Evolutionary conservation across 2,797 vertebrate genomes (phyloP), one percentile per base, ranked within the genome.

Genomic region (Halcyon leucocephala): DNA sequence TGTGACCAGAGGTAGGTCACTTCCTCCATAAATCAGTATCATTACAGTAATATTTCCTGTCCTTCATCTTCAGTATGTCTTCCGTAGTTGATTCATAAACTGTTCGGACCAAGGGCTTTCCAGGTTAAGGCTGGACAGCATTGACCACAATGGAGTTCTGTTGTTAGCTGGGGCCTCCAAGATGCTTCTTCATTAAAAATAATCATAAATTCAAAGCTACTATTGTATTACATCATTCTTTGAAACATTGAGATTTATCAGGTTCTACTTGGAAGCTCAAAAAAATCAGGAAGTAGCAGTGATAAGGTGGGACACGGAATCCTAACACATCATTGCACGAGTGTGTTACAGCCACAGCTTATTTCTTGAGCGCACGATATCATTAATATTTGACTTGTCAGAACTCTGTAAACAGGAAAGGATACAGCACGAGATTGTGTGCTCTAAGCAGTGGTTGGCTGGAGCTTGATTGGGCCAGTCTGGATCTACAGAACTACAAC

Each of bases 81-180:
- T 93, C 62, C 2, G 6, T 95, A 71, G 93, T 95, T 96, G 93
- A 88, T 95, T 95, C 96, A 94, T 96, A 92, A 96, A 95, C 88
- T 91, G 87, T 88, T 96, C 85, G 86, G 94, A 90, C 62, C 55
- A 26, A 70, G 74, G 88, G 74, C 70, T 95, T 86, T 69, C 72
- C 85, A 44, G 82, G 86, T 85, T 73, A 95, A 67, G 71, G 90
- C 93, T 96, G 93, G 73, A 84, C 93, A 95, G 62, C 70, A 84
- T 92, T 91, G 83, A 60, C 87, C 66, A 19, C 82, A 66, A 17
- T 11, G 11, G 60, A 70, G 31, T 88, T 86, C 62, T 83, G 7
- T 54, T 69, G 65, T 73, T 88, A 80, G n/a, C 37, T 67, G 51
- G 13, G 16, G 18, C 79, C 79, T 90, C 62, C 52, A 60, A 86